Evolutionary conservation across 37 sponge, comb jelly and placozoan genomes (phyloP).

Genomic region (Halichondria panicea): DNA sequence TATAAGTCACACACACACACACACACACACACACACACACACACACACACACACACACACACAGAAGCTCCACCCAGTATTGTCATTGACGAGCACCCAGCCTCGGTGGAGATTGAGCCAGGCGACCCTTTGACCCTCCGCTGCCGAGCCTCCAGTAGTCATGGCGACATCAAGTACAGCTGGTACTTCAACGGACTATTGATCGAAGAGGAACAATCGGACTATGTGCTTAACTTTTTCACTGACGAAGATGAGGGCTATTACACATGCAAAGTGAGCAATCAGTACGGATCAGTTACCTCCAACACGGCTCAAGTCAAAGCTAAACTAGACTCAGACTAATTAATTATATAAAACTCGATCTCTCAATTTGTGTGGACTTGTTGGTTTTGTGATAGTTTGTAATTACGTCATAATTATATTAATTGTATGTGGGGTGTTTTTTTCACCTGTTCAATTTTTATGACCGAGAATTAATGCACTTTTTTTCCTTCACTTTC

Average conservation of each 20-base stretch:
- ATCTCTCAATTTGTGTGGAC: too few species aligned
- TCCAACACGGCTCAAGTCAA: slow-evolving; percentile 21
- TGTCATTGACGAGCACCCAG: slow-evolving; percentile 45
- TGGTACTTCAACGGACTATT: slow-evolving; percentile 67
- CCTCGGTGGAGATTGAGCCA: slow-evolving; percentile 19
- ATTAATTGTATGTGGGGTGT: too few species aligned
- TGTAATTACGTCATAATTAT: too few species aligned
- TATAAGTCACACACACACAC: too few species aligned
- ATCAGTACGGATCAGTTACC: not conserved
- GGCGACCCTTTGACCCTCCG: slow-evolving; percentile 32
- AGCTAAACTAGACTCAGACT: slow-evolving; percentile 16
- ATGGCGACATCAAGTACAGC: slow-evolving; percentile 6
- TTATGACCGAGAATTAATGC: too few species aligned
- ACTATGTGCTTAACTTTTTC: slow-evolving; percentile 41
- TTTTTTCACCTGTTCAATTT: too few species aligned
- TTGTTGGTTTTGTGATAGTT: too few species aligned
- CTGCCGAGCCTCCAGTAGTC: slow-evolving; percentile 7
- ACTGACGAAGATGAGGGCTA: slow-evolving; percentile 62
- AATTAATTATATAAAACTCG: too few species aligned
- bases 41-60: too few species aligned
- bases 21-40: too few species aligned
- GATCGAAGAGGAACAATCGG: slow-evolving; percentile 8
- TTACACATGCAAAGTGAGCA: slow-evolving; percentile 40
- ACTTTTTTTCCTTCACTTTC: too few species aligned
- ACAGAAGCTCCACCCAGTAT: too few species aligned